Percentiles rank a stretch among this genome's conserved stretches.
Conservation (phyloP, 2,113 vertebrate species). For the Malaclemys terrapin region DNA sequence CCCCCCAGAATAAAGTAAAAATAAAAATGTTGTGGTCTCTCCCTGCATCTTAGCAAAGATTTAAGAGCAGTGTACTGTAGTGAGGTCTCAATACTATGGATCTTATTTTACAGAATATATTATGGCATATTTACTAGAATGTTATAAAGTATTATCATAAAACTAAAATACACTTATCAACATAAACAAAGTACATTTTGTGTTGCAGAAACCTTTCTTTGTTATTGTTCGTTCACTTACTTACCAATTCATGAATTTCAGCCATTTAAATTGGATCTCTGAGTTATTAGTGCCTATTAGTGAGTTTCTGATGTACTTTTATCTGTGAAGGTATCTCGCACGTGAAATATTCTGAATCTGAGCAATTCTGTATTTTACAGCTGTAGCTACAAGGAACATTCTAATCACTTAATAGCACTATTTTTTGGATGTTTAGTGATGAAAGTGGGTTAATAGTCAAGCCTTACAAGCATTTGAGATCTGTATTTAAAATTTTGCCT, state of each 20-base stretch:
- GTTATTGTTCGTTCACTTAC: not conserved
- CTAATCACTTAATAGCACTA: not conserved
- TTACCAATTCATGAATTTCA: not conserved
- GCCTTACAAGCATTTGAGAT: not conserved
- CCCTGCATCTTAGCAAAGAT: conserved; percentile 2
- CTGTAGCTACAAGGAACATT: not conserved
- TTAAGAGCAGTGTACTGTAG: not conserved
- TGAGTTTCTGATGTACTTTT: not conserved
- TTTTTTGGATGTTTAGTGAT: not conserved
- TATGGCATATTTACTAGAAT: not conserved
- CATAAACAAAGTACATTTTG: not conserved
- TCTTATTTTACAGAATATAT: not conserved
- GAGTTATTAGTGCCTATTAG: not conserved
- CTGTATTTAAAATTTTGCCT: not conserved
- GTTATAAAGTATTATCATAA: not conserved
- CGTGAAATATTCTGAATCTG: not conserved
- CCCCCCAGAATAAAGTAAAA: not conserved
- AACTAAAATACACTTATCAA: not conserved
- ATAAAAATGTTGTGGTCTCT: not conserved
- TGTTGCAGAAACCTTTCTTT: not conserved
- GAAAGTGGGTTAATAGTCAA: not conserved
- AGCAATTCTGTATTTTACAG: not conserved
- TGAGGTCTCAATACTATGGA: not conserved
- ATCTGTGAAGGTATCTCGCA: not conserved
- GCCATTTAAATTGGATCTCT: not conserved